Percentiles rank a stretch among this genome's conserved stretches.
phyloP scores from a whole-genome alignment of 2,113 vertebrate species.

The Ailurus styani region DNA sequence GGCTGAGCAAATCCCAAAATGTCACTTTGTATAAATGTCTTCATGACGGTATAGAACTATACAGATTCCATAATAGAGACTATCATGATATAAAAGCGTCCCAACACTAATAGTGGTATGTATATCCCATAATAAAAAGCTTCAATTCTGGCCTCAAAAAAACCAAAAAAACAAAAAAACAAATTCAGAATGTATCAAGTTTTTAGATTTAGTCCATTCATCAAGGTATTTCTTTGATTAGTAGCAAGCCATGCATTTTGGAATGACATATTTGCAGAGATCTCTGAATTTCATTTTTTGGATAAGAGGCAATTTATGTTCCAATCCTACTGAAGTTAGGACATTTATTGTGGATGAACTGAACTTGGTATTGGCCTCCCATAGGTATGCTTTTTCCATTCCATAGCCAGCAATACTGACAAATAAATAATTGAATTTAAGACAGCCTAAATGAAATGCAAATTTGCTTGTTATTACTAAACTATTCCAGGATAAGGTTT shows the following conservation, averaged over 20 bases:
- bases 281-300: constrained; percentile 33
- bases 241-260: not conserved
- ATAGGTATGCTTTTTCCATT: not conserved
- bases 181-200: not conserved
- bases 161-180: too few relatives aligned
- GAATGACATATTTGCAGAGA: constrained; percentile 4
- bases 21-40: not conserved
- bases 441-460: not conserved
- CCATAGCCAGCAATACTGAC: not conserved
- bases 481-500: not conserved
- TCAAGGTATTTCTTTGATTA: not conserved
- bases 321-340: not conserved
- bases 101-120: not conserved
- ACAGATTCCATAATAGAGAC: not conserved
- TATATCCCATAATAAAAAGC: constrained; percentile 27
- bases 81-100: not conserved
- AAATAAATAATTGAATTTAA: constrained; percentile 11
- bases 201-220: not conserved
- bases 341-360: not conserved
- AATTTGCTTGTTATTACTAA: not conserved
- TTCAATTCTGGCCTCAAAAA: not conserved
- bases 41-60: not conserved
- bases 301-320: not conserved
- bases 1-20: not conserved
- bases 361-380: not conserved